These are phyloP conservation scores for Pomatostomus ruficeps DNA, from an alignment of 2,113 vertebrate species.

Conservation along the genomic window DNA sequence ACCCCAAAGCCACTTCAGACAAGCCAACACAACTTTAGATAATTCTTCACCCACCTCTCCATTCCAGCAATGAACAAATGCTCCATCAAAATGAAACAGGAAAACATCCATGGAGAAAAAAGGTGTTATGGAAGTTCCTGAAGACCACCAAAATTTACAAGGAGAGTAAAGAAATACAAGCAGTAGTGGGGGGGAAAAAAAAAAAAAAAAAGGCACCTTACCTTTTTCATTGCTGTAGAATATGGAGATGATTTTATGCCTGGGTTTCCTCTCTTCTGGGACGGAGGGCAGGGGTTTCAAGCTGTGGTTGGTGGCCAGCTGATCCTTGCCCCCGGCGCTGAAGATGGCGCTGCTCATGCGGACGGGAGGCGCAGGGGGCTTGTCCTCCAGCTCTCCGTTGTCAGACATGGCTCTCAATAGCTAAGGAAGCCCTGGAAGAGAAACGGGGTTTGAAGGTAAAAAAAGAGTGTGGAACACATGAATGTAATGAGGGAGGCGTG, in stretches of 20 bases:
- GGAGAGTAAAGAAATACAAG: background rate
- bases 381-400: conserved; percentile 95
- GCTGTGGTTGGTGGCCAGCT: conserved; percentile 86
- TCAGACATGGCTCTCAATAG: conserved; percentile 84
- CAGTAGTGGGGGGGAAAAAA: too few species aligned
- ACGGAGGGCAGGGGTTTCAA: conserved; percentile 94
- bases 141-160: background rate
- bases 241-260: conserved; percentile 95
- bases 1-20: background rate
- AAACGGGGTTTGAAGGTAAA: background rate
- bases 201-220: conserved; percentile 21
- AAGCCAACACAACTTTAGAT: background rate
- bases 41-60: background rate
- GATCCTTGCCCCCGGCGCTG: conserved; percentile 86
- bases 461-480: background rate
- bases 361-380: conserved; percentile 95
- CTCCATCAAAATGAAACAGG: background rate
- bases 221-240: conserved; percentile 92
- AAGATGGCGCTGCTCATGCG: conserved; percentile 92
- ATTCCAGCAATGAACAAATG: background rate
- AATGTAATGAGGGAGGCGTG: background rate
- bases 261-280: conserved; percentile 92
- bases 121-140: background rate
- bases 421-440: conserved; percentile 54
- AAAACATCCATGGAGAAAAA: background rate